Evolutionary conservation across 2,113 vertebrate species (phyloP).

Genomic region (Passer montanus): DNA sequence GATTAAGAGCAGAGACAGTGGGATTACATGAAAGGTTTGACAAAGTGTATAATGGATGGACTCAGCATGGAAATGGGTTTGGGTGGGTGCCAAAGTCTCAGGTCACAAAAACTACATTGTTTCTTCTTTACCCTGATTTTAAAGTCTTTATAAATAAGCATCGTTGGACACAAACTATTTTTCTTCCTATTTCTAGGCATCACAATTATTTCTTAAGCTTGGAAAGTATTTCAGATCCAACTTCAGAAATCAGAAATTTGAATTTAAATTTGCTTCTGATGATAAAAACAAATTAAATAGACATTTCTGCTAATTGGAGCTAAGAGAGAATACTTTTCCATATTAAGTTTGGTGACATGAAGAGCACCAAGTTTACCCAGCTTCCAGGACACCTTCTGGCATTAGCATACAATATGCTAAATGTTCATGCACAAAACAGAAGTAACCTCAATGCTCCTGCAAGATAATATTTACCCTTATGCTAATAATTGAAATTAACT

Average conservation of each 20-base stretch:
- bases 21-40: slow-evolving; percentile 39
- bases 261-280: neutral
- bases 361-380: neutral
- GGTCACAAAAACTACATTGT: slow-evolving; percentile 15
- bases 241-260: neutral
- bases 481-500: neutral
- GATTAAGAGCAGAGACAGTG: slow-evolving; percentile 58
- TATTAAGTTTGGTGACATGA: neutral
- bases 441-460: neutral
- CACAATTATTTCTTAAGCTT: neutral
- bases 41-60: neutral
- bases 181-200: neutral
- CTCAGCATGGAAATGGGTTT: neutral
- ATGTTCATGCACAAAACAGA: neutral
- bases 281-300: neutral
- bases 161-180: neutral
- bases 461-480: neutral
- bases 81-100: slow-evolving; percentile 30
- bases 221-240: neutral
- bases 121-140: neutral
- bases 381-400: neutral
- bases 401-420: neutral
- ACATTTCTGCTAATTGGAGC: neutral
- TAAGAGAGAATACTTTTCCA: neutral
- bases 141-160: slow-evolving; percentile 11